Conservation (phyloP, 2,797 vertebrate species). For the Oryzias dopingdopingensis region DNA sequence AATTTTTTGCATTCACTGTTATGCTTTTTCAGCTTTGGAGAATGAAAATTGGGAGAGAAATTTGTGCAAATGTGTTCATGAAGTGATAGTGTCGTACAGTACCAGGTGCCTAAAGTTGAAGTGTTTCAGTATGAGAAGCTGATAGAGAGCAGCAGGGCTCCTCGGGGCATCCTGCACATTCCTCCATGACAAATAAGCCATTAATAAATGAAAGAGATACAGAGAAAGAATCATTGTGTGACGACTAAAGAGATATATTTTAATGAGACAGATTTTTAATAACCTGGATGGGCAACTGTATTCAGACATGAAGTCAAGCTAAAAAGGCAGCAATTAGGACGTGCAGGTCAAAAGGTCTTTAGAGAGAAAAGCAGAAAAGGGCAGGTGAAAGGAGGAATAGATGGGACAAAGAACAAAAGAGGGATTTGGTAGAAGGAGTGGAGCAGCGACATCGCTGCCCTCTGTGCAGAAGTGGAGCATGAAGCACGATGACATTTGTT, state of each 20-base stretch:
- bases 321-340: background rate
- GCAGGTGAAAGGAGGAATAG: conserved; percentile 20
- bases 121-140: conserved; percentile 23
- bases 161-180: conserved; percentile 52
- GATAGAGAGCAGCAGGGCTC: conserved; percentile 21
- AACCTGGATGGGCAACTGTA: background rate
- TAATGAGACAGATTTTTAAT: conserved; percentile 5
- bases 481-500: conserved; percentile 51
- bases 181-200: conserved; percentile 47
- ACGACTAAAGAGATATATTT: conserved; percentile 2
- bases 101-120: background rate
- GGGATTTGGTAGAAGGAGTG: conserved; percentile 37
- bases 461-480: conserved; percentile 58
- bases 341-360: background rate
- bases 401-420: background rate
- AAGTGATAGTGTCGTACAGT: conserved; percentile 45
- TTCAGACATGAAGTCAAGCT: background rate
- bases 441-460: conserved; percentile 49
- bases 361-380: conserved; percentile 20
- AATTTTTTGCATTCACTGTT: too few species aligned
- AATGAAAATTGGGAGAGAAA: background rate
- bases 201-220: conserved; percentile 34
- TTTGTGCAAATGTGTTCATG: background rate
- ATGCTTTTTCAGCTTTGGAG: too few species aligned
- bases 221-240: conserved; percentile 21